Evolutionary conservation across 92 coral and sea anemone species (phyloP), one percentile per base, ranked within the genome.

Genomic region (Isaurus tuberculatus): DNA sequence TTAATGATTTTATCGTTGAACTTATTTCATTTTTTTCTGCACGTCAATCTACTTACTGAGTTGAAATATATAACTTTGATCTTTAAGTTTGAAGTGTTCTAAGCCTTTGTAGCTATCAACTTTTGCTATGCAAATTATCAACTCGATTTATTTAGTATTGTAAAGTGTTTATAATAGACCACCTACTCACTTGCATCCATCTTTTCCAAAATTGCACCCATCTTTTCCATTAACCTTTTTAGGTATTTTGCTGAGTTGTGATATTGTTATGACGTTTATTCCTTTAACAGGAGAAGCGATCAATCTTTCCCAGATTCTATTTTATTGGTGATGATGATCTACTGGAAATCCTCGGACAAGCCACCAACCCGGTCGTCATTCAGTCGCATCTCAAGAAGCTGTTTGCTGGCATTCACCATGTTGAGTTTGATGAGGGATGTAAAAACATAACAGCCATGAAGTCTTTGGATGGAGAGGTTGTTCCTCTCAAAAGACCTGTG

Each of bases 341-440:
- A 51, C 90, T 96, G 16, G 98, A 94, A 68, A 94, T 96, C 30
- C 99, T 96, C 42, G 99, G 99, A 48, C 99, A 96, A 72, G 97
- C 99, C 61, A 96, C 99, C 64, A 96, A 96, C 81, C 97, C 99
- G 0, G 83, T 83, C 15, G 99, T 96, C 53, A 96, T 96, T 72
- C 99, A 96, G 85, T 96, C 99, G 4, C 99, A 96, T 78, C 91
- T 96, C 69, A 94, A 94, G 91, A 94, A 94, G 71, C 93, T 96
- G 40, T 96, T 96, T 75, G 99, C 99, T 46, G 99, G 99, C 46
- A 96, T 96, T 22, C 99, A 96, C 73, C 89, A 90, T 33, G 99
- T 96, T 29, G 92, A 83, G 20, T 96, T 96, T 85, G 99, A 96
- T 81, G 97, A 96, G 4, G 98, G 94, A 68, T 91, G 94, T 32